Evolutionary conservation across 2,888 invertebrate species (phyloP).

Genomic region (Dasysyrphus albostriatus): DNA sequence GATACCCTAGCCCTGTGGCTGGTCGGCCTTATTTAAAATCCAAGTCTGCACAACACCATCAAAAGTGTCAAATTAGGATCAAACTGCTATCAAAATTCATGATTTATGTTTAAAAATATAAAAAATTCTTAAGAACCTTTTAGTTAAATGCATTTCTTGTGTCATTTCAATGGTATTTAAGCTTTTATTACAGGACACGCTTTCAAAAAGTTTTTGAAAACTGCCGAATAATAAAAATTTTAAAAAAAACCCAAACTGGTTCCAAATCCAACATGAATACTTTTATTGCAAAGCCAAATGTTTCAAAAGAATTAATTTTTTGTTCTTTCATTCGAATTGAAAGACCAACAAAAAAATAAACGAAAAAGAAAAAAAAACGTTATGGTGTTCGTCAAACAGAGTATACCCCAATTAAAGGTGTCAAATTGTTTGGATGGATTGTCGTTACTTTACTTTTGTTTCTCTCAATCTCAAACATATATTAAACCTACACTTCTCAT

Average conservation of each 20-base stretch:
- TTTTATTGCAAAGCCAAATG: slow-evolving; percentile 27
- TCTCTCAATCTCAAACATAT: background rate
- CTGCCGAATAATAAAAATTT: background rate
- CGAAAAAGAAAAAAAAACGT: slow-evolving; percentile 16
- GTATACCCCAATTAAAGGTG: slow-evolving; percentile 75
- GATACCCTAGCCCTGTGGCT: no score
- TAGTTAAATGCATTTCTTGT: slow-evolving; percentile 5
- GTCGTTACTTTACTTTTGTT: slow-evolving; percentile 31
- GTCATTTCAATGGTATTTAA: background rate
- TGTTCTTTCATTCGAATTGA: slow-evolving; percentile 23
- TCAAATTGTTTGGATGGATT: slow-evolving; percentile 65
- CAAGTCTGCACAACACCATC: no score
- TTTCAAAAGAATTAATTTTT: slow-evolving; percentile 54
- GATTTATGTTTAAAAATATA: slow-evolving; percentile 18
- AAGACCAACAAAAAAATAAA: background rate
- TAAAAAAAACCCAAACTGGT: slow-evolving; percentile 15
- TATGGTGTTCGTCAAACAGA: slow-evolving; percentile 68
- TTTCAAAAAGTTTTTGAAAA: slow-evolving; percentile 37
- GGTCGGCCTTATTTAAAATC: no score
- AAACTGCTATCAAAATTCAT: background rate
- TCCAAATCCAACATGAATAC: background rate
- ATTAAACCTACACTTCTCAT: background rate
- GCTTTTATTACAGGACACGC: slow-evolving; percentile 37
- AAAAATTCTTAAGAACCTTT: background rate
- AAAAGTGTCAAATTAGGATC: slow-evolving; percentile 20